Base-by-base conservation (phyloP, 2,888 invertebrate species). In the Argynnis bischoffii region DNA sequence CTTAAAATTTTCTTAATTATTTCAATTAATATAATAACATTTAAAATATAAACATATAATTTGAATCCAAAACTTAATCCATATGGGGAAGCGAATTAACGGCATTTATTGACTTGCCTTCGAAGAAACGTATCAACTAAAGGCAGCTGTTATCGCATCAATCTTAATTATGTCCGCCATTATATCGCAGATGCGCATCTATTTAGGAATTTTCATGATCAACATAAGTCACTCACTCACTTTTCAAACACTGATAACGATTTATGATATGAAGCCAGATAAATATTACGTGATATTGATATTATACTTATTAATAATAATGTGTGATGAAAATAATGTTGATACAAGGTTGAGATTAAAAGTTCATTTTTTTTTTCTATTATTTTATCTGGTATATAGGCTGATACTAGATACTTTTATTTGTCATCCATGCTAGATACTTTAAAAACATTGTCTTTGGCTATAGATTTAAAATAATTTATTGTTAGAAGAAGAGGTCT, bases 121-220 rank as follows among this genome's bases (percentile, higher is more conserved):
- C 48, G 14, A 60, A 50, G 50, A 31, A 60, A 60, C 26, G 8
- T 3, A 31, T 50, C 59, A 47, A 60, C 47, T 31, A 26, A 60
- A 21, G 31, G 15, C 60, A 18, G 18, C 53, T 56, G 57, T 47
- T 55, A 47, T 51, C 31, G 21, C 55, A 70, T 70, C 67, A 68
- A 70, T 72, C 67, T 66, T 48, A 66, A 68, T 68, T 57, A 72
- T 65, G 50, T 70, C 51, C 64, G 55, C 18, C 18, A 51, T 60
- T 51, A 50, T n/a, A 50, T 14, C 21, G 3, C 41, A 56, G 46
- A 21, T 57, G 57, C 46, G 13, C 57, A 47, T 56, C 46, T 53
- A 15, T 53, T 4, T 21, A 53, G 21, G 21, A 26, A 53, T 53
- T 46, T 21, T 18, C 47, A 13, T 46, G 6, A 46, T 18, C 41